Percentiles rank a stretch among this genome's conserved stretches.
Conservation (phyloP, 1,140 invertebrate genomes). For the Drosophila sp. region DNA sequence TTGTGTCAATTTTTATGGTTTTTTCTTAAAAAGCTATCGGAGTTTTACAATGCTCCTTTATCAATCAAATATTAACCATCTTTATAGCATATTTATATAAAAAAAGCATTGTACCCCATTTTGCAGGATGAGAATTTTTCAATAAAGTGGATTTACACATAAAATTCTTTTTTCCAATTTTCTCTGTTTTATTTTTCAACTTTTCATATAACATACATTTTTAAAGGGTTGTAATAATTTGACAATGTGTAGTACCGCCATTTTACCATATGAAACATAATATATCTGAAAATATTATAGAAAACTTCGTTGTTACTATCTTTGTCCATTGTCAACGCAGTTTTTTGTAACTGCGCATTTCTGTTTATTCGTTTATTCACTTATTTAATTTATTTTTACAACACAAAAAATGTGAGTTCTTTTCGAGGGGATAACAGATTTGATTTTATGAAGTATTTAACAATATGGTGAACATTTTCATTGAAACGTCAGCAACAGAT, state of each 20-base stretch:
- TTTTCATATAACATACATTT: constrained; percentile 43
- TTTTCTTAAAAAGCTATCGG: no score
- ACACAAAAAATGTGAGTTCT: background rate
- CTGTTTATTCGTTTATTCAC: no score
- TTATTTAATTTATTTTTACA: constrained; percentile 30
- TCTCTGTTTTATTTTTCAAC: constrained; percentile 2
- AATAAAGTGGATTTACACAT: constrained; percentile 29
- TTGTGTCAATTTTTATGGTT: no score
- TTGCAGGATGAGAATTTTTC: background rate
- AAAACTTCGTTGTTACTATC: constrained; percentile 18
- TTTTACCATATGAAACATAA: constrained; percentile 1
- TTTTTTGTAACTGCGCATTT: constrained; percentile 23
- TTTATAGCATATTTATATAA: no score
- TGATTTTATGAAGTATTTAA: background rate
- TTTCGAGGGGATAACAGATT: background rate
- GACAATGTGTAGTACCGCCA: constrained; percentile 22
- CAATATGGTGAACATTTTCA: constrained; percentile 25
- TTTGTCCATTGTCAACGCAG: constrained; percentile 13
- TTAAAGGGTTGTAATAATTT: constrained; percentile 52
- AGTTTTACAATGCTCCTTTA: no score
- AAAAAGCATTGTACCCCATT: background rate
- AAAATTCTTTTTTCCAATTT: constrained; percentile 11
- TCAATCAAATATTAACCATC: no score
- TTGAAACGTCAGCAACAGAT: constrained; percentile 39
- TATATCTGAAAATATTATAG: constrained; percentile 33